Conservation (phyloP, 2,797 vertebrate genomes). For the Pyrocephalus nanus region DNA sequence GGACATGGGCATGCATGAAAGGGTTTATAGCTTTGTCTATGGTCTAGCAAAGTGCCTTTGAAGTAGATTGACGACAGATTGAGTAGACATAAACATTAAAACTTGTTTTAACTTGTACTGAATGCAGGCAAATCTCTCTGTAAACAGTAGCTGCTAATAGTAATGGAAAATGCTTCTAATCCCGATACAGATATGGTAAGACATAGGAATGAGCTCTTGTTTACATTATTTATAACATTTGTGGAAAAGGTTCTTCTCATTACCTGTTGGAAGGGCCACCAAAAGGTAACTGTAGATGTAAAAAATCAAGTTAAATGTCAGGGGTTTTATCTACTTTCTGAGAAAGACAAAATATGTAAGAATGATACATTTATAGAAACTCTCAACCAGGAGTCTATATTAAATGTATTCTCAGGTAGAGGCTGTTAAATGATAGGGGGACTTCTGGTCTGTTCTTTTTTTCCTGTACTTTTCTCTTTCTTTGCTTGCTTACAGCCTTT, state of each 20-base stretch:
- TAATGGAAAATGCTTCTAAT: slow-evolving; percentile 23
- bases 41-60: slow-evolving; percentile 42
- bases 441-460: neutral
- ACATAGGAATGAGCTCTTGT: neutral
- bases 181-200: neutral
- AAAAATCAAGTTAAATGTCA: neutral
- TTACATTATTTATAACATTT: slow-evolving; percentile 6
- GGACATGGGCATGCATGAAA: neutral
- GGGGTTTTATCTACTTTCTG: neutral
- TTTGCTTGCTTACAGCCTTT: neutral
- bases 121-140: slow-evolving; percentile 5
- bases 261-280: neutral
- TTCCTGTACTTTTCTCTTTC: neutral
- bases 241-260: neutral
- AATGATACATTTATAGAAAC: neutral
- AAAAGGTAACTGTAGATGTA: neutral
- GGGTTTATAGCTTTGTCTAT: neutral
- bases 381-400: neutral
- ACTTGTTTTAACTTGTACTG: slow-evolving; percentile 21
- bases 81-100: neutral
- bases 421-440: neutral
- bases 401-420: neutral
- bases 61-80: neutral
- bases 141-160: neutral
- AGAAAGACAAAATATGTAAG: neutral